phyloP scores from a whole-genome alignment of 2,888 invertebrate species.

The Phaedon cochleariae region DNA sequence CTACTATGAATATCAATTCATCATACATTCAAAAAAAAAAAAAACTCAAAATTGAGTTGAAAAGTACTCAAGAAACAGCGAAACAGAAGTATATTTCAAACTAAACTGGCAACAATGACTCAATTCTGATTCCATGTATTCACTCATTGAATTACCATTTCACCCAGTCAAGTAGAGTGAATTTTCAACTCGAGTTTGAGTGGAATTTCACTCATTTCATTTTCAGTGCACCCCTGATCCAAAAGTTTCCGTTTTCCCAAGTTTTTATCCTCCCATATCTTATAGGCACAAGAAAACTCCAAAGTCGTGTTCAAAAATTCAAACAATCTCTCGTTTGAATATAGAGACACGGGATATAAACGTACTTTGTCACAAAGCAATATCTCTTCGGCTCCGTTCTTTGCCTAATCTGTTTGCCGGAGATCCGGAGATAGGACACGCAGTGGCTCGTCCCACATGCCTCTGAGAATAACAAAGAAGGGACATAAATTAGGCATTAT shows the following conservation, averaged over 20 bases:
- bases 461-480: conserved; percentile 52
- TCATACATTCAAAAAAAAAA: too few relatives aligned
- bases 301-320: neutral
- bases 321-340: neutral
- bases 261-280: neutral
- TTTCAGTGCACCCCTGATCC: neutral
- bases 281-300: neutral
- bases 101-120: too few relatives aligned
- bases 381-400: conserved; percentile 22
- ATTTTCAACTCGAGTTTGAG: too few relatives aligned
- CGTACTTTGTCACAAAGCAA: conserved; percentile 34
- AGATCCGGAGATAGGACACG: conserved; percentile 59
- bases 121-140: too few relatives aligned
- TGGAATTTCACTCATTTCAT: neutral
- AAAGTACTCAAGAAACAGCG: too few relatives aligned
- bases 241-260: neutral
- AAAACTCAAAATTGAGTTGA: too few relatives aligned
- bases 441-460: conserved; percentile 54
- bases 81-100: too few relatives aligned
- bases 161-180: too few relatives aligned
- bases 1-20: too few relatives aligned
- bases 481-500: conserved; percentile 54
- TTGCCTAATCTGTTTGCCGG: conserved; percentile 49
- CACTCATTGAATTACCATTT: too few relatives aligned
- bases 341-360: conserved; percentile 7